These are phyloP conservation scores for Scolopax mira DNA, from an alignment of 2,113 vertebrate genomes.

Conservation along the genomic window DNA sequence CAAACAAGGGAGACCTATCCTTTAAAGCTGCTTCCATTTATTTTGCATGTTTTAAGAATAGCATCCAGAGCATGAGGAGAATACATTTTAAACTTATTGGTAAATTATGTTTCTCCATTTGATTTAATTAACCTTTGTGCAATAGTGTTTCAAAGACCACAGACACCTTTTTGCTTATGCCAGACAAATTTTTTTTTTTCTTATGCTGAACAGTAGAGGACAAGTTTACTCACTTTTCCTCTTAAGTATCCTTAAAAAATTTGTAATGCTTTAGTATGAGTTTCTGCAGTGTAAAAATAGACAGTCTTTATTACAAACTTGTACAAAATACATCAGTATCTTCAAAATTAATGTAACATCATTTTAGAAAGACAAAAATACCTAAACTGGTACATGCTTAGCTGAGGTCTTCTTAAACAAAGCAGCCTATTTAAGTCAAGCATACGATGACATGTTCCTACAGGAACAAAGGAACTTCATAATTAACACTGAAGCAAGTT, in stretches of 20 bases:
- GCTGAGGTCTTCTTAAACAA: background rate
- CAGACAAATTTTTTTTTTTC: background rate
- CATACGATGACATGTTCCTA: background rate
- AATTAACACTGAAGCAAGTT: background rate
- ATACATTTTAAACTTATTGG: background rate
- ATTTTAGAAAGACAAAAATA: constrained; percentile 19
- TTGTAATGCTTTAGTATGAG: background rate
- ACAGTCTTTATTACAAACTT: background rate
- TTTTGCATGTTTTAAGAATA: background rate
- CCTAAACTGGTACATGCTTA: background rate
- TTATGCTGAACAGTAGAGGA: background rate
- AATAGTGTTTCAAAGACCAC: background rate
- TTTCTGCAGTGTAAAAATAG: constrained; percentile 35
- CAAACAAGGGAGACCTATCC: background rate
- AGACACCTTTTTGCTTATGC: background rate
- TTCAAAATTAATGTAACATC: background rate
- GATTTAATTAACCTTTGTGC: background rate
- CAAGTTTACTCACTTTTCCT: background rate
- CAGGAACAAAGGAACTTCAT: background rate
- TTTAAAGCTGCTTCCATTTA: background rate
- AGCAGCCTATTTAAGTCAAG: constrained; percentile 10
- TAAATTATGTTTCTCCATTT: background rate
- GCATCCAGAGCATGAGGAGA: background rate
- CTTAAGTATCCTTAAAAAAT: background rate
- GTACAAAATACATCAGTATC: constrained; percentile 21